phyloP scores from a whole-genome alignment of 2,113 vertebrate species.

The Labeo catla region DNA sequence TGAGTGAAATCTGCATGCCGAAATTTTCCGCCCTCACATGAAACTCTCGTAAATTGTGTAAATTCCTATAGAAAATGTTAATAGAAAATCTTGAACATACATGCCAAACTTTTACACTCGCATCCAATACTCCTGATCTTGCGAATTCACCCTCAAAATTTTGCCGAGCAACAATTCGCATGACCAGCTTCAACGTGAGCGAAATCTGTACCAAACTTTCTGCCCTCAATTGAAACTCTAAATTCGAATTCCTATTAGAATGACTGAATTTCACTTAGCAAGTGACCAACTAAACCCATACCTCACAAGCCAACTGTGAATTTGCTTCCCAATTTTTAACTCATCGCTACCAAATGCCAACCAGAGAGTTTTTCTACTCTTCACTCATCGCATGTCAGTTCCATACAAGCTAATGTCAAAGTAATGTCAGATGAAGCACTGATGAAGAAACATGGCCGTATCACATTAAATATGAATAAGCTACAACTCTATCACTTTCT shows the following conservation, averaged over 20 bases:
- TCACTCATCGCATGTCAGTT: constrained; percentile 23
- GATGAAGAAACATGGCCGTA: constrained; percentile 9
- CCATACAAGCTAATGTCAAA: constrained; percentile 35
- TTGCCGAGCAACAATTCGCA: background rate
- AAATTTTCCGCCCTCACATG: no score
- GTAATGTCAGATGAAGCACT: constrained; percentile 11
- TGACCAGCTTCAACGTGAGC: background rate
- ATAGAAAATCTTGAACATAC: background rate
- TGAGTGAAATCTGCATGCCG: no score
- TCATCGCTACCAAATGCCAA: constrained; percentile 15
- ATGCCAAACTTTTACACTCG: background rate
- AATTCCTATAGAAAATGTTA: no score
- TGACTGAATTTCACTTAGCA: background rate
- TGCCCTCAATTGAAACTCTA: no score
- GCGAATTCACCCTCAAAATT: background rate
- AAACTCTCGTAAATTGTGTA: no score
- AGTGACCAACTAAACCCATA: constrained; percentile 57
- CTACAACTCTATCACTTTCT: constrained; percentile 3
- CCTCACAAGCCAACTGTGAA: constrained; percentile 45
- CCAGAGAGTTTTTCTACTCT: constrained; percentile 40
- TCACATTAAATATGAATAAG: constrained; percentile 41
- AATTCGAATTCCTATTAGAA: no score
- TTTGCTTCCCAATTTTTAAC: background rate
- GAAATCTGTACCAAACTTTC: no score
- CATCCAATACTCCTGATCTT: background rate